Base-by-base conservation (phyloP, 1,140 invertebrate genomes). In the Camponotus vicinus region DNA sequence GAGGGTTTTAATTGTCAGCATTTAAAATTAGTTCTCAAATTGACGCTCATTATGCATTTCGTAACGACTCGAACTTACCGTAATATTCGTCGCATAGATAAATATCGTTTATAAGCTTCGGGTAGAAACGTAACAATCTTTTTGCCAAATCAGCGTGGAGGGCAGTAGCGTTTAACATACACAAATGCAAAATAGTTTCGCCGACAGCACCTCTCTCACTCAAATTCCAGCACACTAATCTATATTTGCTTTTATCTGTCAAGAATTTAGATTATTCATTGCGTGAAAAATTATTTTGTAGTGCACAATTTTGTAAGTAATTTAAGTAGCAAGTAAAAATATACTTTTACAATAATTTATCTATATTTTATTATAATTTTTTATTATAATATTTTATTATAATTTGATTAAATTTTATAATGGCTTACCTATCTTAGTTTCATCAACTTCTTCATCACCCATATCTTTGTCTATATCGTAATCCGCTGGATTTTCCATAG, bases 61-160 rank as follows among this genome's bases (percentile, higher is more conserved):
- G 13, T 18, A 40, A 82, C 2, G 3, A n/a, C 18, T 61, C 3
- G 2, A 57, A 4, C 67, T 94, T 96, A 98, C 98, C 98, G 93
- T 99, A 99, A 94, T 99, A 99, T 94, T 99, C 99, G 90, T 99
- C 99, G 64, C 97, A 97, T 93, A 99, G 97, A 94, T 99, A 99
- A 88, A 99, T 97, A 93, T 99, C 99, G 92, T 99, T 98, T 90
- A 99, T 98, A 0, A 99, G 96, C 93, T 98, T 99, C 0, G 99
- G 99, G 95, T 98, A 99, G 93, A 98, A 98, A 67, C 97, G 96
- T 0, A 99, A 94, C 1, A 99, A 95, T 87, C 98, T 95, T 95
- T 99, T 99, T 0, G 98, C 99, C 34, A 99, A 95, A 93, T 99
- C 98, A 8, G 98, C 98, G 93, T 99, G 98, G 55, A 99, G 95